These are phyloP conservation scores for Lutjanus argentimaculatus DNA, from an alignment of 2,797 vertebrate genomes.

Conservation along the genomic window DNA sequence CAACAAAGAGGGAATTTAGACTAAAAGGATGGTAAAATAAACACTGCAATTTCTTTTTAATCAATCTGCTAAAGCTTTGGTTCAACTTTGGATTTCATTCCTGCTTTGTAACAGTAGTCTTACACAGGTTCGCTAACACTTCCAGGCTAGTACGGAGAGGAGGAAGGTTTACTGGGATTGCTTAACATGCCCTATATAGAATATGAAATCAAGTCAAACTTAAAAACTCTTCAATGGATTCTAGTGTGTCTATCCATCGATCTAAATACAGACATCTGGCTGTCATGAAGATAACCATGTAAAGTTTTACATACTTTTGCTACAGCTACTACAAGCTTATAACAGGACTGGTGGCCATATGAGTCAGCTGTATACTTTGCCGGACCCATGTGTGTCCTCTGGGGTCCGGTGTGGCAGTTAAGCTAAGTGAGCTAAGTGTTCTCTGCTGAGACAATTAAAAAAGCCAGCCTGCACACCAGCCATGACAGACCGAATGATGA, in stretches of 20 bases:
- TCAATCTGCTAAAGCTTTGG: constrained; percentile 5
- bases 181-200: background rate
- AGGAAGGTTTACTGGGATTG: background rate
- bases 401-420: constrained; percentile 7
- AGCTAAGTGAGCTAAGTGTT: constrained; percentile 15
- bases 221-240: background rate
- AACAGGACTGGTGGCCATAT: background rate
- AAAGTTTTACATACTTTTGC: background rate
- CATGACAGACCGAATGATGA: background rate
- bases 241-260: background rate
- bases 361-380: constrained; percentile 14
- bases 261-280: background rate
- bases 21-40: background rate
- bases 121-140: background rate
- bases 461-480: background rate
- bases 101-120: background rate
- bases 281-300: background rate
- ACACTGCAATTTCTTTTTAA: background rate
- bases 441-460: constrained; percentile 19
- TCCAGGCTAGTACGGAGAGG: background rate
- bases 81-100: constrained; percentile 4
- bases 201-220: background rate
- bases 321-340: background rate
- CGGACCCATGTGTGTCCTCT: constrained; percentile 4
- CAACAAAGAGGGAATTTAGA: background rate